Evolutionary conservation across 2,113 vertebrate genomes (phyloP), one percentile per base, ranked within the genome.

Genomic region (Sphyrna mokarran): DNA sequence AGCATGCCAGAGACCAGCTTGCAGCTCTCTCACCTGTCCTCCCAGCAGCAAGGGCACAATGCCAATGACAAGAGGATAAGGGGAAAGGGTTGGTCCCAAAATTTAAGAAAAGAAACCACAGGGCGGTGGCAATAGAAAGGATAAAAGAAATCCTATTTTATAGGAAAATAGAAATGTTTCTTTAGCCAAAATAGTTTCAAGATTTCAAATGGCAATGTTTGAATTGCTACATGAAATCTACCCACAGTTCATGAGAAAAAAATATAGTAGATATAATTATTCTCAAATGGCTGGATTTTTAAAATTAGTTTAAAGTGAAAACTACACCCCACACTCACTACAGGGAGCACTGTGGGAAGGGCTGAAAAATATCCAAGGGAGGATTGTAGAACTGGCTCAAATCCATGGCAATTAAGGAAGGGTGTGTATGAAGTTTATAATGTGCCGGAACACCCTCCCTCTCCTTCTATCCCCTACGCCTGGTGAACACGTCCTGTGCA

Each of bases 381-480:
- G 54, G 89, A 93, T 93, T 93, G 58, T 66, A 68, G 61, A 93
- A 93, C 61, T 93, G 89, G 89, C 89, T 93, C 37, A 66, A 93
- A 66, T n/a, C 89, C 89, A 66, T 93, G 9, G 89, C 89, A 93
- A 93, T 93, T 93, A 93, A 93, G 89, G 89, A 93, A 93, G 89
- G 89, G 89, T 63, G 89, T 93, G 61, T 83, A 93, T 68, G 89
- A 37, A 93, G 89, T 93, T 37, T 93, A 93, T 93, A 93, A 37
- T 68, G 33, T 93, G 16, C 6, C 61, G 89, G 89, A 93, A 93
- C 89, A 95, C 94, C 66, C 94, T 95, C 94, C 89, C 94, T 76
- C 94, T 76, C 20, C 66, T 93, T 61, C 58, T 40, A 70, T 70
- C 61, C 40, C 37, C 69, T 48, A 48, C 14, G 69, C 66, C 94